These are phyloP conservation scores for Lethenteron camtschaticum DNA, from an alignment of 2,113 vertebrate species.

Conservation along the genomic window DNA sequence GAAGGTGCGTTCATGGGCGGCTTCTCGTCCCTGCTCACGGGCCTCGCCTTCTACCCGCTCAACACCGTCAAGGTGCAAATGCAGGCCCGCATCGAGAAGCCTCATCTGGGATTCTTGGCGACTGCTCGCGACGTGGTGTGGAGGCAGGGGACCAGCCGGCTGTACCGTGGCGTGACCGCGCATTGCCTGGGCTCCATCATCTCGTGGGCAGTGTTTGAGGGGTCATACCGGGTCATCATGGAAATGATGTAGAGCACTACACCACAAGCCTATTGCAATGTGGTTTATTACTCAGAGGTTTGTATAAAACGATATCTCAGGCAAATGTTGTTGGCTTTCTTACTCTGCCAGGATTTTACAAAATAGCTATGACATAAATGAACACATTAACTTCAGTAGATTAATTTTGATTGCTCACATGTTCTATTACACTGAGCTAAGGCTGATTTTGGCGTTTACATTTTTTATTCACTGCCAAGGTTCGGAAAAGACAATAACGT, in stretches of 20 bases:
- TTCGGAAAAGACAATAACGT: no score
- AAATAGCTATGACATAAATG: no score
- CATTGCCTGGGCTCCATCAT: not conserved
- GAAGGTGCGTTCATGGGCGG: not conserved
- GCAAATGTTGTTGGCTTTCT: no score
- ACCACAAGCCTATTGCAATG: no score
- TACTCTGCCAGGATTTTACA: no score
- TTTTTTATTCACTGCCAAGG: no score
- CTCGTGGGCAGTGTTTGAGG: not conserved
- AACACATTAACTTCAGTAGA: no score
- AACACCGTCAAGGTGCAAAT: slow-evolving; percentile 2
- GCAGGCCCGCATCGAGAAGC: not conserved
- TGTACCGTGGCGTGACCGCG: not conserved
- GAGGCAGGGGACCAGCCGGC: not conserved
- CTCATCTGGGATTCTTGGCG: not conserved
- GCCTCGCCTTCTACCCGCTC: slow-evolving; percentile 2
- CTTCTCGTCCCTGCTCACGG: not conserved
- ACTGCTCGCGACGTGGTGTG: not conserved
- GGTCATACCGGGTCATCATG: not conserved
- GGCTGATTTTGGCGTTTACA: no score
- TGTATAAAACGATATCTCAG: no score
- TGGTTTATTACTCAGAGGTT: no score
- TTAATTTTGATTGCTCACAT: no score
- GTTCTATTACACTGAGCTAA: no score
- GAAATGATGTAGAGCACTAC: not conserved